Evolutionary conservation across 2,888 invertebrate genomes (phyloP).

Genomic region (Laothoe populi): DNA sequence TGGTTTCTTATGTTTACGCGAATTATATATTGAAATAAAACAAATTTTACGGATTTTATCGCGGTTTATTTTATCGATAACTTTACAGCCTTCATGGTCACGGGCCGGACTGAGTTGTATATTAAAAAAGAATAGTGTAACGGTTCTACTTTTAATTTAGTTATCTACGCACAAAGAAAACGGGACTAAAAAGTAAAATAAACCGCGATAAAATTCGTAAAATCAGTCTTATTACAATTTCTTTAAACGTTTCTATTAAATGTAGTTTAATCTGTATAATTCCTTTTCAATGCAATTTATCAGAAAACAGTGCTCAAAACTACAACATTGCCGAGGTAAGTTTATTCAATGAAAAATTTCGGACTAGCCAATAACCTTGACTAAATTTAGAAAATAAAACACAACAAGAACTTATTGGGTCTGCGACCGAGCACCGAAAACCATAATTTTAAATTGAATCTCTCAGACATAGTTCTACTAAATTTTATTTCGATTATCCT

Average conservation of each 20-base stretch:
- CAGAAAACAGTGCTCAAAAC: background rate
- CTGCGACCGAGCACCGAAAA: constrained; percentile 63
- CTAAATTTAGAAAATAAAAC: constrained; percentile 52
- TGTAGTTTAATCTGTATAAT: constrained; percentile 11
- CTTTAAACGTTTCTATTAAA: background rate
- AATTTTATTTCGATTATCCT: background rate
- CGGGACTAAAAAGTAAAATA: too few relatives aligned
- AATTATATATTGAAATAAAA: too few relatives aligned
- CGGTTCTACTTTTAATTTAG: too few relatives aligned
- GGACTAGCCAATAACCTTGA: constrained; percentile 72
- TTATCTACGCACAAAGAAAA: too few relatives aligned
- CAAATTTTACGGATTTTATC: too few relatives aligned
- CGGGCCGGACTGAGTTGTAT: too few relatives aligned
- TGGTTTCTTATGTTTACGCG: too few relatives aligned
- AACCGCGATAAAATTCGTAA: too few relatives aligned
- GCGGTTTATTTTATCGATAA: too few relatives aligned
- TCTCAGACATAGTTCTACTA: background rate
- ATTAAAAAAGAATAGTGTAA: too few relatives aligned
- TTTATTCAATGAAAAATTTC: constrained; percentile 58
- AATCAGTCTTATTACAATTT: too few relatives aligned
- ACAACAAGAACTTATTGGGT: constrained; percentile 46
- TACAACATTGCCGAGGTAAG: constrained; percentile 32
- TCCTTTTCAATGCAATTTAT: constrained; percentile 1
- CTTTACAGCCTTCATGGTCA: too few relatives aligned
- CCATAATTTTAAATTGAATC: constrained; percentile 30